Base-by-base conservation (phyloP, 2,113 vertebrate species). In the Engystomops pustulosus region DNA sequence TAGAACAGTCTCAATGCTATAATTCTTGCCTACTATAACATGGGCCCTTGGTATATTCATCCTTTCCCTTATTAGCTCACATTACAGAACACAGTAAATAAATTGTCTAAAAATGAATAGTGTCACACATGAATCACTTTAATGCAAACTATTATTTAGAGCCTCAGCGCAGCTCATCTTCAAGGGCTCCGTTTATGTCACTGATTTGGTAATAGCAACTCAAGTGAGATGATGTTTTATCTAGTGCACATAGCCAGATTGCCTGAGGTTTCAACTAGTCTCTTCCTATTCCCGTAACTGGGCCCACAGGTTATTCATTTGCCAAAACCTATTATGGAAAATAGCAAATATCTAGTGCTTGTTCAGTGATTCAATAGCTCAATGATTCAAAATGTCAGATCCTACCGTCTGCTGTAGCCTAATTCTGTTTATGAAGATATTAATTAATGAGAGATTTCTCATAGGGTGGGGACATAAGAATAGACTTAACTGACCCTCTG, bases 231-330 rank as follows among this genome's bases (percentile, higher is more conserved):
- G 58, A 83, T 76, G 81, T 83, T 20, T 83, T 30, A 51, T 67
- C 17, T 83, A 83, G 44, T 76, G 71, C 71, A 15, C 41, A 76
- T 38, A 76, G 58, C 71, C 71, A 76, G 71, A 76, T 51, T 76
- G 81, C 81, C 81, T 67, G 55, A 62, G 81, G 81, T 76, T 83
- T 83, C n/a, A 65, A 67, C 81, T 51, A 83, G 55, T 83, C 81
- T 76, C 71, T 65, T 83, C 71, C 7, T 45, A 83, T 83, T 83
- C 41, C 71, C 32, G 34, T 83, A 67, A 83, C 60, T 47, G 27
- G 76, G 81, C 71, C 81, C 36, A 76, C 17, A 83, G 81, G 81
- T 76, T 76, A 51, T 83, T 49, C 49, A 51, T 83, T 83, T 83
- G 81, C 81, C 81, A 83, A 83, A 76, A 65, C 45, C 71, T 76